Base-by-base conservation (phyloP, 92 coral and sea anemone genomes). In the Montipora capitata region DNA sequence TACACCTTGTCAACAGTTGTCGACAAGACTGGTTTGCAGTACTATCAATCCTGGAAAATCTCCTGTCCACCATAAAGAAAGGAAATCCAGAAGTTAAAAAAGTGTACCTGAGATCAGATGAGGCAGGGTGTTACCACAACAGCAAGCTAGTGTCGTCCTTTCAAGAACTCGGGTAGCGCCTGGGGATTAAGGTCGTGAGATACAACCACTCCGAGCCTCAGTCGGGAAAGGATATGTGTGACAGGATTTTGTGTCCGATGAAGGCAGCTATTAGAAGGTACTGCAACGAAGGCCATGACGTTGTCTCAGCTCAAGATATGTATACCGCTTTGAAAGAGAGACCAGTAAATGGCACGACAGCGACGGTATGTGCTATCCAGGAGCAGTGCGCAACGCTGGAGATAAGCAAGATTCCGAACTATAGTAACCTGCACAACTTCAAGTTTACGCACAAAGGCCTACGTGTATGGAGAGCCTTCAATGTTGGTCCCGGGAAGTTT, bases 1-100 rank as follows among this genome's bases (percentile, higher is more conserved):
- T 82, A 52, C 92, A 91, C 59, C 35, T 27, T 27, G 35, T 27
- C 35, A 27, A 27, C 35, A 27, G 35, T 27, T 27, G 35, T 27
- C 75, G 69, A 61, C 85, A 91, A 73, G 83, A 82, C 74, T 91
- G 94, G 92, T 91, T 58, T 63, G 81, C 85, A 41, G 89, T 91
- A 72, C 81, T 67, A 35, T 77, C 75, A 14, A 72, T 81, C 74
- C 68, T 78, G 57, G 85, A 91, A 63, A 88, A 76, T 67, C 70
- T 82, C 72, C 79, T 82, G 42, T 52, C 57, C 10, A 40, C 15
- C 5, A 64, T 75, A 8, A 74, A 74, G 51, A 0, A 3, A 0
- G 14, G 10, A 8, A 44, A 85, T 49, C 76, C 68, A 35, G 38
- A 6, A 51, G 10, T 77, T 7, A 45, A 39, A 7, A 63, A 62